Percentiles rank a stretch among this genome's conserved stretches.
Conservation (phyloP, 2,888 invertebrate species). For the Leptarthrus brevirostris region DNA sequence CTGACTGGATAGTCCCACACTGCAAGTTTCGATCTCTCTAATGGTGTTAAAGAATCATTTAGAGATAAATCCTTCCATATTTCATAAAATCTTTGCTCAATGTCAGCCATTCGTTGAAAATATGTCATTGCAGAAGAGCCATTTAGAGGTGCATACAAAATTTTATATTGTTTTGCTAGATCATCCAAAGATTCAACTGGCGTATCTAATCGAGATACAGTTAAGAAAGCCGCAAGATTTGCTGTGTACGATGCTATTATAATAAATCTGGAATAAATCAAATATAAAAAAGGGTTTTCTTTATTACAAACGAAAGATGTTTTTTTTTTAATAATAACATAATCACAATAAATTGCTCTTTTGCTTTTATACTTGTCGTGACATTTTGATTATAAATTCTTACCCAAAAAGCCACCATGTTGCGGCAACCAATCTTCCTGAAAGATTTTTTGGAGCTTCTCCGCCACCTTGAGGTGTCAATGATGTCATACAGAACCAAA, state of each 20-base stretch:
- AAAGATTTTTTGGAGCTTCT: slow-evolving; percentile 95
- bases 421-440: slow-evolving; percentile 93
- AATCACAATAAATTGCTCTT: too few relatives aligned
- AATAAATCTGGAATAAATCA: slow-evolving; percentile 78
- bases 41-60: slow-evolving; percentile 89
- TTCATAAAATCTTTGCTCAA: slow-evolving; percentile 95
- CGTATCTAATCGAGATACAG: slow-evolving; percentile 91
- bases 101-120: slow-evolving; percentile 95
- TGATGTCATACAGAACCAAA: slow-evolving; percentile 99
- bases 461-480: slow-evolving; percentile 95
- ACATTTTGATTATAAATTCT: slow-evolving; percentile 50
- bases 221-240: slow-evolving; percentile 96
- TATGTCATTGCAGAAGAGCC: slow-evolving; percentile 93
- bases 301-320: too few relatives aligned
- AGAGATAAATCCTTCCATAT: slow-evolving; percentile 99
- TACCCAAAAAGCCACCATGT: slow-evolving; percentile 99
- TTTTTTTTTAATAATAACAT: too few relatives aligned
- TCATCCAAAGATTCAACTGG: slow-evolving; percentile 95
- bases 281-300: too few relatives aligned
- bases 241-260: slow-evolving; percentile 99
- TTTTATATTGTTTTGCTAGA: slow-evolving; percentile 94
- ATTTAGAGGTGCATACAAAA: slow-evolving; percentile 92
- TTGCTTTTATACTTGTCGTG: too few relatives aligned
- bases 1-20: slow-evolving; percentile 99
- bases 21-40: slow-evolving; percentile 91